Evolutionary conservation across 2,888 invertebrate species (phyloP).

Genomic region (Aromia moschata): DNA sequence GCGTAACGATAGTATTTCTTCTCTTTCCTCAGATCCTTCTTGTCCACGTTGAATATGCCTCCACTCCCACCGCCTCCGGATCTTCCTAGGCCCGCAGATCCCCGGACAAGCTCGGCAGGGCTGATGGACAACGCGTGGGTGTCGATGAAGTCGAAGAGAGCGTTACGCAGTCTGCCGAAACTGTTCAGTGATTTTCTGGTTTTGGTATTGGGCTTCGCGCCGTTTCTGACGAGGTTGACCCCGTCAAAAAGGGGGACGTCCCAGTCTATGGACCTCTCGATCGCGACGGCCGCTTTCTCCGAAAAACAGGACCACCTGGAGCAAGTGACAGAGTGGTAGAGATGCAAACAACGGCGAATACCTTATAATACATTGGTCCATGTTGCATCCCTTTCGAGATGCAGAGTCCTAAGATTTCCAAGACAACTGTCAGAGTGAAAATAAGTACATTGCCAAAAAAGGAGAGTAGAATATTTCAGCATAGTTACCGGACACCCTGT

Average conservation of each 20-base stretch:
- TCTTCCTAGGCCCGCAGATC: conserved; percentile 26
- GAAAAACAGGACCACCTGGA: conserved; percentile 53
- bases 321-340: conserved; percentile 7
- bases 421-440: too few species aligned
- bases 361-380: too few species aligned
- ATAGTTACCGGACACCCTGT: too few species aligned
- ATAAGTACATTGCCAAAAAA: too few species aligned
- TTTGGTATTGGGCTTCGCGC: conserved; percentile 40
- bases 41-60: conserved; percentile 31
- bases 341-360: too few species aligned
- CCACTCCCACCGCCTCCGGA: conserved; percentile 31
- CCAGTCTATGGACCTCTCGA: conserved; percentile 55
- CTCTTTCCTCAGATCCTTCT: conserved; percentile 45
- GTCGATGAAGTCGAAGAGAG: conserved; percentile 70
- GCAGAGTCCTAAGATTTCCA: too few species aligned
- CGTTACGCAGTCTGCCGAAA: conserved; percentile 62
- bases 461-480: too few species aligned
- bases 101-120: conserved; percentile 56
- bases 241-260: conserved; percentile 57
- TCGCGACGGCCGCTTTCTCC: conserved; percentile 52
- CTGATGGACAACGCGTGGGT: conserved; percentile 74
- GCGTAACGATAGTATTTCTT: conserved; percentile 55
- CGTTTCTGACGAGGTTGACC: conserved; percentile 51
- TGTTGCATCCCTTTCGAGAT: too few species aligned
- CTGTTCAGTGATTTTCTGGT: conserved; percentile 42